These are phyloP conservation scores for Bellardia bayeri DNA, from an alignment of 2,888 invertebrate genomes.

Conservation along the genomic window DNA sequence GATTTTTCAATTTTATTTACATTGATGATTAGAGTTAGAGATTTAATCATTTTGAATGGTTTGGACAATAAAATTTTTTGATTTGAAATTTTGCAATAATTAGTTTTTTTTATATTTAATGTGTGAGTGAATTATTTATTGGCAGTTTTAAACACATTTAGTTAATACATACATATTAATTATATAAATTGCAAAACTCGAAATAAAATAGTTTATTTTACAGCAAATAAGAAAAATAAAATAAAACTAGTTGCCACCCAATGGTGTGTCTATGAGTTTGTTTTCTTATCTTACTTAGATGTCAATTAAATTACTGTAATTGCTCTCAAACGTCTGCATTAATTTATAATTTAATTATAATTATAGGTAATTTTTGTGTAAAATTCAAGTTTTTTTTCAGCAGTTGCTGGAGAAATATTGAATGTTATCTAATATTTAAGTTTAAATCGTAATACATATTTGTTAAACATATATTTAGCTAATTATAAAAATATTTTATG, in stretches of 20 bases:
- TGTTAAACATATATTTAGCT: constrained; percentile 1
- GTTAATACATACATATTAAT: constrained; percentile 8
- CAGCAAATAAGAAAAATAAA: background rate
- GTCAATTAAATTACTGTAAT: constrained; percentile 52
- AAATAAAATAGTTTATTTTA: constrained; percentile 2
- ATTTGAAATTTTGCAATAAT: constrained; percentile 28
- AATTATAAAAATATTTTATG: background rate
- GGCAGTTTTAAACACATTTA: constrained; percentile 39
- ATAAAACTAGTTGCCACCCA: constrained; percentile 26
- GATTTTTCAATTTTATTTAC: background rate
- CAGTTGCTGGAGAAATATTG: background rate
- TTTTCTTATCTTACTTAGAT: constrained; percentile 45
- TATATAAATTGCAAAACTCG: background rate
- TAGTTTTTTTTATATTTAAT: background rate
- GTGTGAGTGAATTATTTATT: constrained; percentile 29
- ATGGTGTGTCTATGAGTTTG: background rate
- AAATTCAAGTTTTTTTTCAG: background rate
- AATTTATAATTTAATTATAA: background rate
- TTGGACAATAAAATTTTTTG: constrained; percentile 5
- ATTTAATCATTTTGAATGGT: background rate
- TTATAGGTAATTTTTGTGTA: background rate
- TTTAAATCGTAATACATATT: background rate
- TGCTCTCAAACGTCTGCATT: constrained; percentile 35
- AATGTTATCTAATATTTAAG: background rate
- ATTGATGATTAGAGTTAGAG: background rate